phyloP scores from a whole-genome alignment of 2,113 vertebrate genomes.

The Ranitomeya imitator region DNA sequence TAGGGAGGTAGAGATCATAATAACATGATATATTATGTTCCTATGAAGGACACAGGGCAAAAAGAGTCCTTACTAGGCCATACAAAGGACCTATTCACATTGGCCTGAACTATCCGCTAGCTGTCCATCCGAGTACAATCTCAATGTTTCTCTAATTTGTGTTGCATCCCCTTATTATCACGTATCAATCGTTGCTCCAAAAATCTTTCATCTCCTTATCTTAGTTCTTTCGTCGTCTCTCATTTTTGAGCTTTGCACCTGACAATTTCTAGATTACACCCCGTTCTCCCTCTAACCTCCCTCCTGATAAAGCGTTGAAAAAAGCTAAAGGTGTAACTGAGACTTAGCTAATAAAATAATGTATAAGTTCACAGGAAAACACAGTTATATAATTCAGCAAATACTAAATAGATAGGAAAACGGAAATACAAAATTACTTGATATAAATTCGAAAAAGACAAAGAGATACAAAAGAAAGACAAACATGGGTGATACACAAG shows the following conservation, averaged over 20 bases:
- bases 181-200: background rate
- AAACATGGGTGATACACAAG: too few species aligned
- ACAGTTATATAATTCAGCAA: too few species aligned
- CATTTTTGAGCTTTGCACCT: background rate
- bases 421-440: background rate
- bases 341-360: too few species aligned
- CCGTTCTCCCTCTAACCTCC: background rate
- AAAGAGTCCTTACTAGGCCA: too few species aligned
- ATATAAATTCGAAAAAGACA: background rate
- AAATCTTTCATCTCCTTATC: slow-evolving; percentile 1
- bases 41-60: background rate
- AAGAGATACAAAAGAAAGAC: background rate
- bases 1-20: too few species aligned
- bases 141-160: background rate
- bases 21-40: background rate
- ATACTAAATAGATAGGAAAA: too few species aligned
- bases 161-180: background rate
- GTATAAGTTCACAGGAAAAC: too few species aligned
- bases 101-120: background rate
- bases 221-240: background rate
- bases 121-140: background rate
- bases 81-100: too few species aligned
- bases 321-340: too few species aligned
- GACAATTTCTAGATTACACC: background rate
- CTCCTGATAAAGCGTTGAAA: too few species aligned